Conservation (phyloP, 2,113 vertebrate genomes). For the Phaethornis superciliosus region DNA sequence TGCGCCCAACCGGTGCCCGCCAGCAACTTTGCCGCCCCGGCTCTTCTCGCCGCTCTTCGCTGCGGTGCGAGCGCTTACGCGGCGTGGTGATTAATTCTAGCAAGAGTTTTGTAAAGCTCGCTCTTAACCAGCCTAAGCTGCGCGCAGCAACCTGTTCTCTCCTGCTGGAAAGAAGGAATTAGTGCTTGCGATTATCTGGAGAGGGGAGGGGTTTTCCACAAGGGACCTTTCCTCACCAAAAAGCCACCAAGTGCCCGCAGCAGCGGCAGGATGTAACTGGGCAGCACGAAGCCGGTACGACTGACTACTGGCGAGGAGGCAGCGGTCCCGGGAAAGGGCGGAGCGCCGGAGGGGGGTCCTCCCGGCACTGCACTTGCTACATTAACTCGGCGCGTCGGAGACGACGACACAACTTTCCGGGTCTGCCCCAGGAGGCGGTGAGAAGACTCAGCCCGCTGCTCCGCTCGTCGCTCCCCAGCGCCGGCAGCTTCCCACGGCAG, state of each 20-base stretch:
- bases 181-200: background rate
- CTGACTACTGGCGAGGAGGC: conserved; percentile 49
- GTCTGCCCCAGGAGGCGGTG: background rate
- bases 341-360: conserved; percentile 32
- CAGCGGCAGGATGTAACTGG: conserved; percentile 27
- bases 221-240: background rate
- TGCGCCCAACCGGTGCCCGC: background rate
- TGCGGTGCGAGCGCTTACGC: background rate
- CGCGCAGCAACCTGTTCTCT: conserved; percentile 43
- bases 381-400: conserved; percentile 28
- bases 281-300: background rate
- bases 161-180: background rate
- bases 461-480: background rate
- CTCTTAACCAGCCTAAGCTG: background rate
- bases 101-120: conserved; percentile 47
- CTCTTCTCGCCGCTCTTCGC: background rate
- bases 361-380: conserved; percentile 35
- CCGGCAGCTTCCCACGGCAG: background rate
- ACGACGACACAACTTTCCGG: conserved; percentile 67
- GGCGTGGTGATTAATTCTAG: background rate
- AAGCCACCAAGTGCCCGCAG: background rate
- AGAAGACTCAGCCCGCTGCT: background rate
- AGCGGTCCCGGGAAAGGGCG: conserved; percentile 55
- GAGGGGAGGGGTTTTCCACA: background rate
- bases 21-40: background rate